Evolutionary conservation across 2,888 invertebrate genomes (phyloP), one percentile per base, ranked within the genome.

Genomic region (Microplitis manilae): DNA sequence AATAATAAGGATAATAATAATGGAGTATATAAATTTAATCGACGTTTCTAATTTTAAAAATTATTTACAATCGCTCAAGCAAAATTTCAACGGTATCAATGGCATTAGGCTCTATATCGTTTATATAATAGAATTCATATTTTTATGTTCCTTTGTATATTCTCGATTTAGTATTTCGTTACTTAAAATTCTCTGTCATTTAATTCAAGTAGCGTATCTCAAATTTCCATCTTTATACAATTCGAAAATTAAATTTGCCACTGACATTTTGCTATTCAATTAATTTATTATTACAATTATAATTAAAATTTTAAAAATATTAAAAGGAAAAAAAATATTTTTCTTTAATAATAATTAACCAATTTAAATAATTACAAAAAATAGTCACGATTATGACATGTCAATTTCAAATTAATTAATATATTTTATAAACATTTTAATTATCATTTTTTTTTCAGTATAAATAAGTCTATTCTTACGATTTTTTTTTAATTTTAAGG

Each of bases 51-150:
- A 79, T 81, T 76, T 81, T 77, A 76, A 78, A 75, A 76, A 70
- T 71, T 82, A 80, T 79, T 78, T 80, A 82, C 79, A 80, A 81
- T 81, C 79, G 76, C 80, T 85, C 84, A 85, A 84, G 84, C 86
- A 85, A 86, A 50, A 50, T 50, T 50, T 50, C 50, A 50, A 50
- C 50, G 84, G 85, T 86, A 87, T 85, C 84, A 83, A 87, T 83
- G 87, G 87, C 83, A 84, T 85, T 89, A 88, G 88, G 87, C 88
- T 87, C 85, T 85, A 81, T 80, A 76, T 86, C 85, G 77, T 80
- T 13, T 67, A 70, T 8, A 40, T 77, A 8, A 38, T 38, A 7
- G 74, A 60, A 1, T 15, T 17, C 40, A 70, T 77, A 75, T 82
- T 77, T 62, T 62, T 62, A 62, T 20, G 20, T 15, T 17, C 20